phyloP scores from a whole-genome alignment of 2,888 invertebrate genomes.

The Melanargia galathea region DNA sequence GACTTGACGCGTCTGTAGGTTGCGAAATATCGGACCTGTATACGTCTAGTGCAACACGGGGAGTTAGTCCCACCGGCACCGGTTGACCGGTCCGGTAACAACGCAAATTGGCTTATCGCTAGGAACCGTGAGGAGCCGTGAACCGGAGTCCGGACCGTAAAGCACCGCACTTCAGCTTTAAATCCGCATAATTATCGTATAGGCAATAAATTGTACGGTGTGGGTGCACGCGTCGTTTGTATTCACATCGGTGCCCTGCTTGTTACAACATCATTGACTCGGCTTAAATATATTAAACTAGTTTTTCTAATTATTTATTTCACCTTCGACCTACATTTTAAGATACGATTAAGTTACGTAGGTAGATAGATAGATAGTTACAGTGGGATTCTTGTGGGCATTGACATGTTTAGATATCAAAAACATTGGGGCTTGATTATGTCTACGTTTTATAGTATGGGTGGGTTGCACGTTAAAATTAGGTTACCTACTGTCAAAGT shows the following conservation, averaged over 20 bases:
- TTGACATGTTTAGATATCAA: not conserved
- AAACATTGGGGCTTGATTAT: too few relatives aligned
- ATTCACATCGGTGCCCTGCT: conserved; percentile 49
- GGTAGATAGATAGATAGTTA: not conserved
- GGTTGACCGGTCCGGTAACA: too few relatives aligned
- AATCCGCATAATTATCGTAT: conserved; percentile 78
- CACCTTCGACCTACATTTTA: conserved; percentile 4
- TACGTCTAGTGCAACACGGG: too few relatives aligned
- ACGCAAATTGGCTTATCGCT: too few relatives aligned
- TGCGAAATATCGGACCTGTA: too few relatives aligned
- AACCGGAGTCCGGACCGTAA: conserved; percentile 66
- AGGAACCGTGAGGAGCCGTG: conserved; percentile 64
- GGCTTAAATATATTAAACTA: conserved; percentile 27
- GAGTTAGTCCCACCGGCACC: too few relatives aligned
- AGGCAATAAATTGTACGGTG: conserved; percentile 69
- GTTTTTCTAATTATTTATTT: not conserved
- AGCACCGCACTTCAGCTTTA: conserved; percentile 68
- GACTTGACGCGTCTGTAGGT: too few relatives aligned
- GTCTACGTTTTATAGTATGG: too few relatives aligned
- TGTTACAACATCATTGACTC: conserved; percentile 54
- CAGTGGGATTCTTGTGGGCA: not conserved
- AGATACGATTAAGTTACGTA: not conserved
- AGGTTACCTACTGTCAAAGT: too few relatives aligned
- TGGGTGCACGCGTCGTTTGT: conserved; percentile 55
- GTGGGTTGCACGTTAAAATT: too few relatives aligned